A percentile compares a stretch with the other conserved stretches of the same genome.
Conservation (phyloP, 1,140 invertebrate species). For the Zaprionus davidi region DNA sequence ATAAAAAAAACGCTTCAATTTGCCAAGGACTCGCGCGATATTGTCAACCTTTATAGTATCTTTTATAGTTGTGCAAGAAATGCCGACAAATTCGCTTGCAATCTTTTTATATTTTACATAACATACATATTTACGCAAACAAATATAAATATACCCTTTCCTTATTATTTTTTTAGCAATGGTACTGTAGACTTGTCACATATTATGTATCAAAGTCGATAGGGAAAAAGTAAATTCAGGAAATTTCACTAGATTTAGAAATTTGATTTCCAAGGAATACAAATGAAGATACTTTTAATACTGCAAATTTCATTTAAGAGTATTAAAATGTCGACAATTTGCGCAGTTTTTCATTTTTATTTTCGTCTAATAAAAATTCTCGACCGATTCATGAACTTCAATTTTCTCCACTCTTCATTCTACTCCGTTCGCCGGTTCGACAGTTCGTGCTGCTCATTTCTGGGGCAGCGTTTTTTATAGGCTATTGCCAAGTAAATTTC, state of each 20-base stretch:
- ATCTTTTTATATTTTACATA: conserved; percentile 29
- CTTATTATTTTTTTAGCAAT: neutral
- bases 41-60: conserved; percentile 37
- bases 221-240: neutral
- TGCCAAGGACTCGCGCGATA: neutral
- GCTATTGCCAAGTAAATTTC: conserved; percentile 53
- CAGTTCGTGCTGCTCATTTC: conserved; percentile 8
- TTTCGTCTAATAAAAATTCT: conserved; percentile 32
- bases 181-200: neutral
- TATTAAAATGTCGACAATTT: neutral
- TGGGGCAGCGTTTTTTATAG: conserved; percentile 50
- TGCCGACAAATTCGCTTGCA: conserved; percentile 30
- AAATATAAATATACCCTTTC: neutral
- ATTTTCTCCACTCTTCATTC: conserved; percentile 16
- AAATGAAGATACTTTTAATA: no score
- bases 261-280: no score
- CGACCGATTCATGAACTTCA: conserved; percentile 31
- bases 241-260: neutral
- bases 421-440: conserved; percentile 7
- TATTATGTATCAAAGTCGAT: neutral
- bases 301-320: neutral
- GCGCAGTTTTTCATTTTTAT: neutral
- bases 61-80: conserved; percentile 19
- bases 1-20: conserved; percentile 19
- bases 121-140: conserved; percentile 12